Evolutionary conservation across 37 sponge, comb jelly and placozoan species (phyloP).

Genomic region (Theonella swinhoei): DNA sequence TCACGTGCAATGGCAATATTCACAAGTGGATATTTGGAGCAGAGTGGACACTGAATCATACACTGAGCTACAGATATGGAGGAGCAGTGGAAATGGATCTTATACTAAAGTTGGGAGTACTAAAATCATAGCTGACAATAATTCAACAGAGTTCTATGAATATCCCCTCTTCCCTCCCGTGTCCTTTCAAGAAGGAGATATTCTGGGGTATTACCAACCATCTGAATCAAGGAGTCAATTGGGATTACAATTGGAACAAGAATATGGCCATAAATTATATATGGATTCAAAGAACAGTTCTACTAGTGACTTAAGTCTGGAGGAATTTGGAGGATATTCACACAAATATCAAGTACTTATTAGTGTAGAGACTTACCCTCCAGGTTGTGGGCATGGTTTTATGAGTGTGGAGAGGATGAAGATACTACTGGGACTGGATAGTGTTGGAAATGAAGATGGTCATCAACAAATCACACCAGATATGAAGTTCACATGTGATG

Average conservation of each 20-base stretch:
- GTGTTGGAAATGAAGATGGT: no score
- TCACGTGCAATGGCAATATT: slow-evolving; percentile 5
- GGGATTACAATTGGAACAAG: neutral
- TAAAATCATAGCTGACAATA: neutral
- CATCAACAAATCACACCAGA: no score
- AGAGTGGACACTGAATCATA: neutral
- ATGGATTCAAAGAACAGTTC: no score
- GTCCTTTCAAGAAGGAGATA: neutral
- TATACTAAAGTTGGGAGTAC: neutral
- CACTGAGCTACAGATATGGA: neutral
- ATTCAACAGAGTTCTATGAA: neutral
- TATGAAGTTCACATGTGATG: no score
- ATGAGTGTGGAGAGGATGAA: no score
- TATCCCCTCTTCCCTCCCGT: neutral
- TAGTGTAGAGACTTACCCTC: no score
- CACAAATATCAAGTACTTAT: no score
- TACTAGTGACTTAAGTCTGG: no score
- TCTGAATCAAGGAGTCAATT: neutral
- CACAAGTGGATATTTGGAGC: neutral
- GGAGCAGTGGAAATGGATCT: neutral
- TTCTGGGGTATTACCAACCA: neutral
- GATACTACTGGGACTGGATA: no score
- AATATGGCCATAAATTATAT: no score
- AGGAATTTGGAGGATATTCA: no score
- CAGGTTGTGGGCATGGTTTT: no score